A percentile compares a stretch with the other conserved stretches of the same genome.
Conservation (phyloP, 2,888 invertebrate species). For the Mellilla xanthometata region DNA sequence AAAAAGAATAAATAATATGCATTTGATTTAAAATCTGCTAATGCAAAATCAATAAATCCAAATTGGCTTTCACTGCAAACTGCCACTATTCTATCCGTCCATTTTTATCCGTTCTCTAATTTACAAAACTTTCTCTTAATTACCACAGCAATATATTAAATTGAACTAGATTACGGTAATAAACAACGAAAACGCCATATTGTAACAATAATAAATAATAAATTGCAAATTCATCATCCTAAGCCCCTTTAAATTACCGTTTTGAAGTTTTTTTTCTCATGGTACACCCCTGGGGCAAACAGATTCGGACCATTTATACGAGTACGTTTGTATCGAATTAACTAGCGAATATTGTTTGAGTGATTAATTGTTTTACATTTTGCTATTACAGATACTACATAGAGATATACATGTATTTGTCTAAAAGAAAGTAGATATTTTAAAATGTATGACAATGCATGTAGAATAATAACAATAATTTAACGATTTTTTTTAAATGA, state of each 20-base stretch:
- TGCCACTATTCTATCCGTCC: background rate
- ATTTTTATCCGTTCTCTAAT: slow-evolving; percentile 1
- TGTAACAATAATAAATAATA: slow-evolving; percentile 23
- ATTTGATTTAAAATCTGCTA: background rate
- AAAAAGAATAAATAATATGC: too few relatives aligned
- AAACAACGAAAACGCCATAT: slow-evolving; percentile 20
- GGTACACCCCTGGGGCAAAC: slow-evolving; percentile 45
- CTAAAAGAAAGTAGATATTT: too few relatives aligned
- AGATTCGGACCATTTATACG: slow-evolving; percentile 52
- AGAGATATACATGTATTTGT: too few relatives aligned
- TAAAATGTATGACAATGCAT: too few relatives aligned
- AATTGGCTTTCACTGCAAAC: slow-evolving; percentile 2
- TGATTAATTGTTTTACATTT: slow-evolving; percentile 54
- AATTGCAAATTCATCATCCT: slow-evolving; percentile 32
- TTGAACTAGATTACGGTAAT: slow-evolving; percentile 23
- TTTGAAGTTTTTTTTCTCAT: slow-evolving; percentile 53
- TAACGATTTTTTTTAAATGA: too few relatives aligned
- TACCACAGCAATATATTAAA: slow-evolving; percentile 20
- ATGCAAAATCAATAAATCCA: slow-evolving; percentile 2
- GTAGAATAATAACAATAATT: too few relatives aligned
- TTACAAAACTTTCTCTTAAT: slow-evolving; percentile 24
- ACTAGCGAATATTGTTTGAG: slow-evolving; percentile 64
- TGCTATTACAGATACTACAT: too few relatives aligned
- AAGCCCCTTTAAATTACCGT: slow-evolving; percentile 28
- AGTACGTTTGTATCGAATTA: slow-evolving; percentile 67